A percentile compares a stretch with the other conserved stretches of the same genome.
Conservation (phyloP, 1,140 invertebrate species). For the Scaptomyza pallida region DNA sequence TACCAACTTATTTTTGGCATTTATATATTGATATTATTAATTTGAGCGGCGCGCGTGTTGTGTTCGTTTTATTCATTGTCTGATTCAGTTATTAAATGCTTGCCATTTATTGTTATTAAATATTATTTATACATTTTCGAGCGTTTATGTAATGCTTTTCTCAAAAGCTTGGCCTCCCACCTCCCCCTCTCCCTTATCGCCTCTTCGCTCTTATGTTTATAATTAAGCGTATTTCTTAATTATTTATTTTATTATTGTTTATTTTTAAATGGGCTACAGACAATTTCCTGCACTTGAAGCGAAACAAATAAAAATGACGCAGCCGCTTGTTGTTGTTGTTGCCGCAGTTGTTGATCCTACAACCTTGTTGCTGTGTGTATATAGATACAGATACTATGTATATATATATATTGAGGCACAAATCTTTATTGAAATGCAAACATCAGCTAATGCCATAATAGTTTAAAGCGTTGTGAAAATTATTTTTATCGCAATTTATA, state of each 20-base stretch:
- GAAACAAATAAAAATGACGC: slow-evolving; percentile 82
- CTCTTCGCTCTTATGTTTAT: slow-evolving; percentile 79
- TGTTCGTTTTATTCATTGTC: slow-evolving; percentile 44
- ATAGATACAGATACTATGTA: slow-evolving; percentile 2
- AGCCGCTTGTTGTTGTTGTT: slow-evolving; percentile 50
- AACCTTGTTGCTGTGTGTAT: slow-evolving; percentile 35
- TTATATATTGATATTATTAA: slow-evolving; percentile 79
- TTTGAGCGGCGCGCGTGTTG: slow-evolving; percentile 76
- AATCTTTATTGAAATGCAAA: slow-evolving; percentile 65
- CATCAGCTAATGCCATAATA: slow-evolving; percentile 53
- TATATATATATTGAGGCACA: slow-evolving; percentile 43
- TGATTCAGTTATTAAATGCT: slow-evolving; percentile 69
- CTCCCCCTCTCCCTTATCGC: too few relatives aligned
- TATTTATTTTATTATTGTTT: slow-evolving; percentile 83
- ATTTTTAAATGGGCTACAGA: slow-evolving; percentile 83
- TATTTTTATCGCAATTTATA: slow-evolving; percentile 50
- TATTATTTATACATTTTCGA: slow-evolving; percentile 54
- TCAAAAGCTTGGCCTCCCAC: too few relatives aligned
- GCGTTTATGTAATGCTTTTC: slow-evolving; percentile 77
- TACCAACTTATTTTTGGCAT: slow-evolving; percentile 59
- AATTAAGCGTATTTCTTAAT: slow-evolving; percentile 82
- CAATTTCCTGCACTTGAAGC: slow-evolving; percentile 81
- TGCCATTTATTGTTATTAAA: slow-evolving; percentile 20
- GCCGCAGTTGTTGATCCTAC: slow-evolving; percentile 18
- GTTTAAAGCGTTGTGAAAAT: slow-evolving; percentile 48